Evolutionary conservation across 2,888 invertebrate genomes (phyloP).

Genomic region (Harpalus rubripes): DNA sequence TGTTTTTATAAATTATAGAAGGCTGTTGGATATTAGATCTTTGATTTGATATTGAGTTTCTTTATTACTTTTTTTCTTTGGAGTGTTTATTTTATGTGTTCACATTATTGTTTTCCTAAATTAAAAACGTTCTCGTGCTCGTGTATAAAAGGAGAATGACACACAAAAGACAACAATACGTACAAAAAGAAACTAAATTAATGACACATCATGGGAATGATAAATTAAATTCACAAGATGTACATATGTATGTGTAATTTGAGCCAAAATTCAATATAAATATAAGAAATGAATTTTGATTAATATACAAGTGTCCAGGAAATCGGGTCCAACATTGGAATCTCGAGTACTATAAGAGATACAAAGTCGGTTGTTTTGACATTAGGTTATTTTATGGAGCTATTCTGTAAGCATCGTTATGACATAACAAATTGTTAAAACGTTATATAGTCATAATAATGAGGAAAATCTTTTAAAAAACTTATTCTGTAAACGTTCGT

Average conservation of each 20-base stretch:
- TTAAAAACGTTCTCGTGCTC: neutral
- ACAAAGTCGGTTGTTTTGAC: too few species aligned
- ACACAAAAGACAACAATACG: neutral
- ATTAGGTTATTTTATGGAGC: too few species aligned
- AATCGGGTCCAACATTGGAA: too few species aligned
- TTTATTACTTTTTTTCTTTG: neutral
- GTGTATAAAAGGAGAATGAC: neutral
- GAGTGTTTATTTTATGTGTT: neutral
- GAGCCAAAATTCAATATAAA: neutral
- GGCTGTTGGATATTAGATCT: conserved; percentile 3
- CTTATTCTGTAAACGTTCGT: too few species aligned
- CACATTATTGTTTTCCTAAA: neutral
- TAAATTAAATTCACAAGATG: neutral
- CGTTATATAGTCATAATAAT: too few species aligned
- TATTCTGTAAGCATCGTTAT: too few species aligned
- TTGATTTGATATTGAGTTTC: conserved; percentile 10
- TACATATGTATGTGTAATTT: neutral
- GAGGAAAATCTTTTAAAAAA: too few species aligned
- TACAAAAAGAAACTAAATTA: neutral
- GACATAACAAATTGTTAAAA: too few species aligned
- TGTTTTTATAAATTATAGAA: neutral
- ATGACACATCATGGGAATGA: neutral
- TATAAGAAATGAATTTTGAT: neutral
- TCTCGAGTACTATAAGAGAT: too few species aligned
- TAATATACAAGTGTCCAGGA: neutral